Percentiles rank a stretch among this genome's conserved stretches.
These are phyloP conservation scores for Pyrrhia umbra DNA, from an alignment of 2,888 invertebrate genomes.

Conservation along the genomic window DNA sequence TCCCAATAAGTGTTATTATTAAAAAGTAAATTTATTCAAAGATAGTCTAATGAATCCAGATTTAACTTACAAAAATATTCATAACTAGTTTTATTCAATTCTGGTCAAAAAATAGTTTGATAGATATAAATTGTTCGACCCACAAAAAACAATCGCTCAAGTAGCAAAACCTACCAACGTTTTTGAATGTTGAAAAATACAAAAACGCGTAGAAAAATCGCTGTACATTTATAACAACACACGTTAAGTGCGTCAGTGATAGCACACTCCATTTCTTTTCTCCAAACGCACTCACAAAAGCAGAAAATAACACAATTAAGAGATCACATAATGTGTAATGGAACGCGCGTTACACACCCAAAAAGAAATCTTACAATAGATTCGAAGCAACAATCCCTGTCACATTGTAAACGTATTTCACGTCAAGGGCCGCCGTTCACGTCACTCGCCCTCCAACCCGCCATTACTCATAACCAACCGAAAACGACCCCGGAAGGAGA, in stretches of 20 bases:
- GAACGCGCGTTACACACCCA: slow-evolving; percentile 48
- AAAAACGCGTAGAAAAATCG: background rate
- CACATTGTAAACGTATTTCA: slow-evolving; percentile 78
- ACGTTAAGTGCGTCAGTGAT: background rate
- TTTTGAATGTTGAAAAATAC: background rate
- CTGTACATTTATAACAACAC: background rate
- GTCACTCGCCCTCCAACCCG: slow-evolving; percentile 76
- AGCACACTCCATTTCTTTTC: background rate
- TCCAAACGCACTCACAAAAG: background rate
- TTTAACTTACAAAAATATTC: background rate
- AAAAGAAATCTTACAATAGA: slow-evolving; percentile 71
- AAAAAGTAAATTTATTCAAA: no score
- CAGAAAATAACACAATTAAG: slow-evolving; percentile 46
- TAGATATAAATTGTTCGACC: background rate
- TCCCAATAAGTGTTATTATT: no score
- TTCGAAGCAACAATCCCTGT: slow-evolving; percentile 74
- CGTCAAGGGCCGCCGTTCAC: slow-evolving; percentile 70
- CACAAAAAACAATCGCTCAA: background rate
- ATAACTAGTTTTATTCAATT: background rate
- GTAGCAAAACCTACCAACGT: background rate
- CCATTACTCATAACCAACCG: slow-evolving; percentile 83
- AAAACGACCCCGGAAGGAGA: slow-evolving; percentile 76
- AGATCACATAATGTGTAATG: slow-evolving; percentile 48
- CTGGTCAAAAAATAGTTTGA: background rate
- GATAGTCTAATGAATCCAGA: no score